Base-by-base conservation (phyloP, 2,113 vertebrate species). In the Catharus bicknelli region DNA sequence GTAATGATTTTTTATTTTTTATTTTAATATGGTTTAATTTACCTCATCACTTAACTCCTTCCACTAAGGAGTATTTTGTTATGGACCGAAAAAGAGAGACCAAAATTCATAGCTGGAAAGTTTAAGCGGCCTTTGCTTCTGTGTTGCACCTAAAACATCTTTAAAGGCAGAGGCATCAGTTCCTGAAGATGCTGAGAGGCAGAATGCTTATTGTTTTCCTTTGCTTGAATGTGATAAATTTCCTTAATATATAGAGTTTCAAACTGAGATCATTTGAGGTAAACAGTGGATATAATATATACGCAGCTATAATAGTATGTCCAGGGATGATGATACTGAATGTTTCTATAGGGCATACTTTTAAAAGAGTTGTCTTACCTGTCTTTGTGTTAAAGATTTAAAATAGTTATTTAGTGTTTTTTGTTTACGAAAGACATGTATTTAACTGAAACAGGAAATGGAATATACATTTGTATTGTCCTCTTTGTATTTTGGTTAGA, bases 31-130 rank as follows among this genome's bases (percentile, higher is more conserved):
- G 14, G 3, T 42, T 91, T 82, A 36, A 73, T 88, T 68, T 72
- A 76, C 42, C 25, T 67, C 21, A 45, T 84, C 64, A 30, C 7
- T 61, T 82, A 66, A 53, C 38, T 63, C 29, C 30, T 84, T 88
- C 29, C 17, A 26, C 43, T 32, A 38, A 64, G 45, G 13, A 68
- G 8, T n/a, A 54, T 20, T 83, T 78, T 45, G 5, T 54, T 91
- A 67, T 72, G 30, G 82, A 61, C 11, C n/a, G 45, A 59, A 42
- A 88, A 86, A 58, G 9, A 7, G 13, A 73, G 16, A n/a, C 26
- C 5, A 0, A 0, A 5, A 3, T 73, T 74, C 26, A 74, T 38
- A 62, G 10, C 14, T 83, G 50, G 8, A 38, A 91, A 32, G 6
- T 72, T 68, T 72, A 77, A 67, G 27, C 61, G 36, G 25, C 22